Evolutionary conservation across 2,888 invertebrate genomes (phyloP).

Genomic region (Lysandra bellargus): DNA sequence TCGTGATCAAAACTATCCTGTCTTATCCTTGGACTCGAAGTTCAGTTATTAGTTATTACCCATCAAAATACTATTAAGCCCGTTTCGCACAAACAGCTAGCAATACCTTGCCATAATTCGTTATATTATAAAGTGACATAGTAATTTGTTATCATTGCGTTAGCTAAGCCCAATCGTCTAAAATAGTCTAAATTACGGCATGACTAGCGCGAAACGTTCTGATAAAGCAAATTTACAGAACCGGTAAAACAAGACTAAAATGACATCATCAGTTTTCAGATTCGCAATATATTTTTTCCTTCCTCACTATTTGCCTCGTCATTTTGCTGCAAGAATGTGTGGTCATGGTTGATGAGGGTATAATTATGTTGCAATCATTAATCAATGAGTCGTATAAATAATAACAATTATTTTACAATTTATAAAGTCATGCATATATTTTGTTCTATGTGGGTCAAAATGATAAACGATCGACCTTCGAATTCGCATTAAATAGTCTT

Average conservation of each 20-base stretch:
- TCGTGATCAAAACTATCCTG: too few species aligned
- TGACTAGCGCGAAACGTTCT: neutral
- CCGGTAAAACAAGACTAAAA: neutral
- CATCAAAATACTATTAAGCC: too few species aligned
- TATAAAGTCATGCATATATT: neutral
- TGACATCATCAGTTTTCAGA: constrained; percentile 13
- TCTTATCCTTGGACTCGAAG: too few species aligned
- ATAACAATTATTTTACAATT: neutral
- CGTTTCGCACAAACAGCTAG: too few species aligned
- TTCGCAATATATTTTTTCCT: neutral
- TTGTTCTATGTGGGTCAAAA: neutral
- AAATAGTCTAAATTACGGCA: neutral
- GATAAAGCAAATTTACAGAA: neutral
- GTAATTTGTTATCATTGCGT: constrained; percentile 1
- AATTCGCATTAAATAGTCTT: neutral
- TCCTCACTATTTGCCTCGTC: neutral
- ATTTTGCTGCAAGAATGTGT: neutral
- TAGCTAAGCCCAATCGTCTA: neutral
- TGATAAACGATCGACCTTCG: neutral
- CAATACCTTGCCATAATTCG: too few species aligned
- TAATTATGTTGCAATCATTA: neutral
- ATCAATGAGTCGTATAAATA: neutral
- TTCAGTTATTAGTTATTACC: too few species aligned
- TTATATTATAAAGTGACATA: neutral
- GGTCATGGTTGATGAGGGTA: neutral